Evolutionary conservation across 2,113 vertebrate species (phyloP).

Genomic region (Ploceus nigricollis): DNA sequence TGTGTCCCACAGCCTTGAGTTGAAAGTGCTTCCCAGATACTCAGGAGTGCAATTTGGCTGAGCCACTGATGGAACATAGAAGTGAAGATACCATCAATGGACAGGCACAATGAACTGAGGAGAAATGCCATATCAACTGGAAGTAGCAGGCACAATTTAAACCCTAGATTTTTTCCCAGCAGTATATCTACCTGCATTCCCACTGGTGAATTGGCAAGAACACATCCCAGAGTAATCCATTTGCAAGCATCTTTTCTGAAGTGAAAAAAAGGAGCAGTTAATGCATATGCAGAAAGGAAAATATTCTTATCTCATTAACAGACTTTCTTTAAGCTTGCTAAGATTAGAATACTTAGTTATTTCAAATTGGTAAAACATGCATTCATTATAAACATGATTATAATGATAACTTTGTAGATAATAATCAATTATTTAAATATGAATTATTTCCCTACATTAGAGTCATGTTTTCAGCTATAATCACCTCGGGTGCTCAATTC

Average conservation of each 20-base stretch:
- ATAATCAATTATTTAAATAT: constrained; percentile 72
- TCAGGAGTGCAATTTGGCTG: not conserved
- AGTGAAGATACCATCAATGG: not conserved
- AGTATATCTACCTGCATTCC: not conserved
- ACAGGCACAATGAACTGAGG: not conserved
- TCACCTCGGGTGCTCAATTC: constrained; percentile 42
- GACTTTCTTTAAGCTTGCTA: constrained; percentile 65
- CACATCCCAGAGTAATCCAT: not conserved
- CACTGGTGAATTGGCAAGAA: not conserved
- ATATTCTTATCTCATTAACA: constrained; percentile 67
- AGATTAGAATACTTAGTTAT: constrained; percentile 70
- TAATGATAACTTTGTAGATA: constrained; percentile 71
- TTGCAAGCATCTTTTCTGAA: constrained; percentile 38
- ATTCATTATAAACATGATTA: constrained; percentile 71
- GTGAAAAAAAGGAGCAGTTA: constrained; percentile 28
- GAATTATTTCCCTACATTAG: constrained; percentile 69
- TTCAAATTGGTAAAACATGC: constrained; percentile 70
- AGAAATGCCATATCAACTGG: not conserved
- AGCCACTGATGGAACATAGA: not conserved
- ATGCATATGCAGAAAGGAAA: constrained; percentile 64
- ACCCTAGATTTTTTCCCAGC: not conserved
- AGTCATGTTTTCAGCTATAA: constrained; percentile 67
- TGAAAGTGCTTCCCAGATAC: not conserved
- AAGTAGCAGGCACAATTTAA: not conserved
- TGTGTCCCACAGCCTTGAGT: not conserved